phyloP scores from a whole-genome alignment of 1,140 invertebrate species.

The Callitettix versicolor region DNA sequence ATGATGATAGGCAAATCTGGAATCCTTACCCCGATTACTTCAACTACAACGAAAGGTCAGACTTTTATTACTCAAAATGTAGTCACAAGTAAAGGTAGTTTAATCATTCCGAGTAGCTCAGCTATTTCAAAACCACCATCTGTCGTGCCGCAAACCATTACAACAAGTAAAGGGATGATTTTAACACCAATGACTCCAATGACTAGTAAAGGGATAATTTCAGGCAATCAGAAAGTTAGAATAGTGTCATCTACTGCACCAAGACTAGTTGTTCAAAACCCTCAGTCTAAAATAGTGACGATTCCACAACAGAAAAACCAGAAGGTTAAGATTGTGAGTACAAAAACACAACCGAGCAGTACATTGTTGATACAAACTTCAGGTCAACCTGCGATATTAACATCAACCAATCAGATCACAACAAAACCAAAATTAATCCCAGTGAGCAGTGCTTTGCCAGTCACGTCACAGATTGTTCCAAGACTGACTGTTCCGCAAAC shows the following conservation, averaged over 20 bases:
- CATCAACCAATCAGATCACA: no score
- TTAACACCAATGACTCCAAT: constrained; percentile 14
- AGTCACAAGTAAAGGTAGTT: neutral
- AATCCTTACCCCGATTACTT: neutral
- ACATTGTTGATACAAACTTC: constrained; percentile 11
- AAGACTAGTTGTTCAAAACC: constrained; percentile 11
- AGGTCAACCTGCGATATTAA: neutral
- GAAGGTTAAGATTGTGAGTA: neutral
- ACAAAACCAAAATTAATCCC: no score
- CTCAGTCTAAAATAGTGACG: constrained; percentile 8
- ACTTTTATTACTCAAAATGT: constrained; percentile 7
- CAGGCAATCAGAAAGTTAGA: constrained; percentile 9
- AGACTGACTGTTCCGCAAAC: neutral
- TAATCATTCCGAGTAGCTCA: neutral
- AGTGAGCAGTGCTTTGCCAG: neutral
- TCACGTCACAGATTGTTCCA: neutral
- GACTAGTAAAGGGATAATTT: constrained; percentile 3
- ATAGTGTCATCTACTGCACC: constrained; percentile 8
- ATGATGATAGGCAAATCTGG: constrained; percentile 10
- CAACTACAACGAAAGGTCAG: constrained; percentile 2
- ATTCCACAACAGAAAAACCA: constrained; percentile 5
- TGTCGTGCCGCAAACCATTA: constrained; percentile 1
- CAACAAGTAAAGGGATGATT: constrained; percentile 14
- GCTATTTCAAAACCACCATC: no score
- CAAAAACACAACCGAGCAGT: neutral